A percentile compares a stretch with the other conserved stretches of the same genome.
These are phyloP conservation scores for Enteromius unitaeniatus DNA, from an alignment of 2,797 vertebrate species.

Conservation along the genomic window DNA sequence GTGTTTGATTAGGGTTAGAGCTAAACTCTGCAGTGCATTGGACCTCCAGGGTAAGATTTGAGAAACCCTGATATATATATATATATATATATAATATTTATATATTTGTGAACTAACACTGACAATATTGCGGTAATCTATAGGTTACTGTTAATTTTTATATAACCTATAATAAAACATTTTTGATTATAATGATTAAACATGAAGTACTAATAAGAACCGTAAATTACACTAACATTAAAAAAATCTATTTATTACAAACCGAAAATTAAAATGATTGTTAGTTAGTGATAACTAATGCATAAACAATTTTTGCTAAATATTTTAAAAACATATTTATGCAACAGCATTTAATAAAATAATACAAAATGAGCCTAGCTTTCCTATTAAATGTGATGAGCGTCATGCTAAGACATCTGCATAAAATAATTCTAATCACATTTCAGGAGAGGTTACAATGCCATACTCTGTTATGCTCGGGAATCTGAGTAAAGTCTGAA, in stretches of 20 bases:
- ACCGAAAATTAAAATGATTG: neutral
- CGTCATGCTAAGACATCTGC: neutral
- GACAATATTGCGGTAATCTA: neutral
- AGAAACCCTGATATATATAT: too few species aligned
- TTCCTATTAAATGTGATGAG: neutral
- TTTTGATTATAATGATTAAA: neutral
- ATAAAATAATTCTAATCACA: neutral
- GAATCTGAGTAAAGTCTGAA: neutral
- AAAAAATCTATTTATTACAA: neutral
- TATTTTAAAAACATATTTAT: neutral
- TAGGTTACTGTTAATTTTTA: neutral
- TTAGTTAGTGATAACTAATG: neutral
- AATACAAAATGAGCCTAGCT: neutral
- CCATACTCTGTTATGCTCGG: neutral
- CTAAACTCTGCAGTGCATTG: too few species aligned
- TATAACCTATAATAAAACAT: neutral
- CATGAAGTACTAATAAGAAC: neutral
- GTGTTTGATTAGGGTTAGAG: too few species aligned
- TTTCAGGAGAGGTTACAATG: neutral
- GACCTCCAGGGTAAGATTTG: too few species aligned
- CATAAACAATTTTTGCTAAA: neutral
- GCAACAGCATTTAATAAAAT: neutral
- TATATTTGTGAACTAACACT: too few species aligned
- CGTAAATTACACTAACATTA: neutral
- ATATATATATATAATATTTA: too few species aligned